phyloP scores from a whole-genome alignment of 2,113 vertebrate genomes.

The Alethe castanea region DNA sequence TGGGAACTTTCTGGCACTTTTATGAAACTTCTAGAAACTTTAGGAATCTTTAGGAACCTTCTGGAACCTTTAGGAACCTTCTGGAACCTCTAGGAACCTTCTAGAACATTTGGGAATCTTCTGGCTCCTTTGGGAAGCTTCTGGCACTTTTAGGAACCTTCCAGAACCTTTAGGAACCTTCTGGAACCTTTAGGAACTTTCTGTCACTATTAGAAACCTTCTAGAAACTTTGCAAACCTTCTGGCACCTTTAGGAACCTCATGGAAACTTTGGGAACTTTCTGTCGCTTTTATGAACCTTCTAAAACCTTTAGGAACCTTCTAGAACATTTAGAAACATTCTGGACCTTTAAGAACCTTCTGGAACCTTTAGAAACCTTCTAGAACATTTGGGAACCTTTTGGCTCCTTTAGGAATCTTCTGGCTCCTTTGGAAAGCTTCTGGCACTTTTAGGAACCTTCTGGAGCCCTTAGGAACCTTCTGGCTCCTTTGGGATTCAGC shows the following conservation, averaged over 20 bases:
- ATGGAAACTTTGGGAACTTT: background rate
- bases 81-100: too few species aligned
- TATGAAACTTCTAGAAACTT: background rate
- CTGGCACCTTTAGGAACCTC: too few species aligned
- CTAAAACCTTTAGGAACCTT: too few species aligned
- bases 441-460: accelerated
- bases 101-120: too few species aligned
- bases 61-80: background rate
- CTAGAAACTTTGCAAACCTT: too few species aligned
- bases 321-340: too few species aligned
- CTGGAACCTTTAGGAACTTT: background rate
- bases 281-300: background rate
- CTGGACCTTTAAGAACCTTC: background rate
- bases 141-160: background rate
- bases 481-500: background rate
- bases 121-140: accelerated
- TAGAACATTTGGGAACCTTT: too few species aligned
- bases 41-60: background rate
- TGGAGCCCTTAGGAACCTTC: too few species aligned
- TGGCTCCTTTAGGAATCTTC: too few species aligned
- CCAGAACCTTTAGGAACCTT: background rate
- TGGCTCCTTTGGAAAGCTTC: background rate
- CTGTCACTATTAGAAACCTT: too few species aligned
- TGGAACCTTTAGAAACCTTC: too few species aligned
- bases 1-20: background rate